Evolutionary conservation across 2,113 vertebrate species (phyloP).

Genomic region (Oxygymnocypris stewartii): DNA sequence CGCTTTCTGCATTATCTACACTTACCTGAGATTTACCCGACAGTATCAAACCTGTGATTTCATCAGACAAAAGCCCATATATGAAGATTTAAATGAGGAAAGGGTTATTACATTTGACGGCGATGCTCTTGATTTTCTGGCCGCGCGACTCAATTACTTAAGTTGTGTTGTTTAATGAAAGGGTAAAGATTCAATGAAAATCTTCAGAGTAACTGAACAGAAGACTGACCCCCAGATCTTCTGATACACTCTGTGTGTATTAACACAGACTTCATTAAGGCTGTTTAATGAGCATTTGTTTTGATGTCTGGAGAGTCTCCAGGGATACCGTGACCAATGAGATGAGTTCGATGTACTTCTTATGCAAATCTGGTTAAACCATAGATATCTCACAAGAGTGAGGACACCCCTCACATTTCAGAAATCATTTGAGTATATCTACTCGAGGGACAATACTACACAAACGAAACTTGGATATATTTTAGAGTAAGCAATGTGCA

Average conservation of each 20-base stretch:
- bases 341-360: not conserved
- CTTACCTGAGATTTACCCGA: not conserved
- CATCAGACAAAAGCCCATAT: not conserved
- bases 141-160: slow-evolving; percentile 22
- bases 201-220: slow-evolving; percentile 35
- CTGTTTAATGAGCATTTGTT: slow-evolving; percentile 31
- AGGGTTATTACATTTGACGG: not conserved
- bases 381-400: too few species aligned
- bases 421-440: too few species aligned
- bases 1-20: too few species aligned
- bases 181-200: slow-evolving; percentile 47
- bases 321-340: slow-evolving; percentile 34
- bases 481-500: too few species aligned
- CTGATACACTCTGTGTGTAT: not conserved
- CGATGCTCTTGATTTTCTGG: not conserved
- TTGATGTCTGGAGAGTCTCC: slow-evolving; percentile 45
- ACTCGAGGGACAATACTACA: too few species aligned
- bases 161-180: slow-evolving; percentile 28
- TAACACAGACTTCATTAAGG: slow-evolving; percentile 39
- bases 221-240: slow-evolving; percentile 23
- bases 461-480: too few species aligned
- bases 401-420: too few species aligned
- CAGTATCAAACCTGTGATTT: not conserved
- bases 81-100: not conserved
- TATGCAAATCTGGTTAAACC: not conserved